Evolutionary conservation across 2,113 vertebrate genomes (phyloP).

Genomic region (Hylia prasina): DNA sequence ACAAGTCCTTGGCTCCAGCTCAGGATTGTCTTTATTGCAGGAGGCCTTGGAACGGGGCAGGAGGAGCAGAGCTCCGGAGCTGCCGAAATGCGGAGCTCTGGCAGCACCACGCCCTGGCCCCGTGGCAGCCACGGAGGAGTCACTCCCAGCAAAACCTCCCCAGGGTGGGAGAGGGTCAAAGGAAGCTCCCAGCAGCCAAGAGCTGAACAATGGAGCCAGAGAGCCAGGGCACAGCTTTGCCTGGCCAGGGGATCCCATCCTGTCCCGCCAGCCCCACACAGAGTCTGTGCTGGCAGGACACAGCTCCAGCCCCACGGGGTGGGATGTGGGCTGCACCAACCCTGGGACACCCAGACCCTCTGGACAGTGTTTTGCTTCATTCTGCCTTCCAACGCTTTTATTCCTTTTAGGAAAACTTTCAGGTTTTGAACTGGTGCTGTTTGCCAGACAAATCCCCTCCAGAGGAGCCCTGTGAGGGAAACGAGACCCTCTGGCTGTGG

Average conservation of each 20-base stretch:
- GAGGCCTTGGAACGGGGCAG: not conserved
- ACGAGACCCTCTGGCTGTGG: not conserved
- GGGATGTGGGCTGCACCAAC: not conserved
- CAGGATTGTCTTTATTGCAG: not conserved
- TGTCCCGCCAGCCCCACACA: not conserved
- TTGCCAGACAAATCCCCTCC: not conserved
- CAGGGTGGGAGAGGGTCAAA: not conserved
- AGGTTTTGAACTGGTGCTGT: not conserved
- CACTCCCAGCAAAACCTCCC: not conserved
- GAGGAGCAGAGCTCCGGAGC: not conserved
- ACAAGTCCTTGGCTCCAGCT: not conserved
- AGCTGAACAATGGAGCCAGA: not conserved
- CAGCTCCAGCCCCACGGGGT: not conserved
- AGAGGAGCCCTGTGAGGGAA: not conserved
- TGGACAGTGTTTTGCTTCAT: not conserved
- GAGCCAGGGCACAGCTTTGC: not conserved
- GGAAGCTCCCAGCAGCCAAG: not conserved
- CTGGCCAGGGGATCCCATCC: not conserved
- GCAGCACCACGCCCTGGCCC: not conserved
- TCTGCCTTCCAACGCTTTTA: not conserved
- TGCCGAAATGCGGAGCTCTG: not conserved
- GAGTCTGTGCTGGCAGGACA: not conserved
- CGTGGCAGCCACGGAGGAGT: fast-evolving
- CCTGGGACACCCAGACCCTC: not conserved
- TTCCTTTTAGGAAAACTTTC: not conserved